Base-by-base conservation (phyloP, 1,140 invertebrate species). In the Radopholus similis region DNA sequence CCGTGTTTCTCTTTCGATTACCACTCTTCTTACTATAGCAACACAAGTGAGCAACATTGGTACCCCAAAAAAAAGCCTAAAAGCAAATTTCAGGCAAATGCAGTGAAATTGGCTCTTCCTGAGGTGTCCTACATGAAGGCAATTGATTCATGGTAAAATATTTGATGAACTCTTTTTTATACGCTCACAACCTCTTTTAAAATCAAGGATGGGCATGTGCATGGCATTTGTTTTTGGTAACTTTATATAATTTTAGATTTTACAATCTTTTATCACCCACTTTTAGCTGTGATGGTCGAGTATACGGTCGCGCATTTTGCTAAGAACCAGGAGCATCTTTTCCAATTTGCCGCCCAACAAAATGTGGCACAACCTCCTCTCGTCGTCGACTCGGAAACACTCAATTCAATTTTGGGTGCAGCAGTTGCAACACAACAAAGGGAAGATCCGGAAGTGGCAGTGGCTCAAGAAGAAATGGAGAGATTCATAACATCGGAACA, bases 1-100 rank as follows among this genome's bases (percentile, higher is more conserved):
- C 2, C 57, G 83, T n/a, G 79, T 84, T n/a, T 82, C 82, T 1
- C 66, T 84, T 2, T 78, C 75, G 11, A 81, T 81, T 23, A 81
- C 79, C 21, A 80, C 78, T 21, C 67, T 74, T 64, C 42, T 72
- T 21, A 65, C 32, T 63, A 66, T 55, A 28, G 34, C 35, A 32
- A 70, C 42, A 35, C 42, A 30, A 32, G 47, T 51, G 1, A n/a
- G n/a, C n/a, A n/a, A n/a, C 21, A 51, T 51, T 51, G 9, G 23
- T 21, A 51, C 13, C 15, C 0, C 23, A 21, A 11, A 51, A 1
- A 15, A 23, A 13, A 51, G 1, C 30, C 30, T 23, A 0, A 11
- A 11, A 11, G 9, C 6, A 18, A 6, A 5, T 23, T 51, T 26
- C 21, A 51, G 47, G 79, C 79, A 30, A 80, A 80, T 68, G 78